Conservation (phyloP, 2,113 vertebrate species). For the Hippocampus mohnikei region DNA sequence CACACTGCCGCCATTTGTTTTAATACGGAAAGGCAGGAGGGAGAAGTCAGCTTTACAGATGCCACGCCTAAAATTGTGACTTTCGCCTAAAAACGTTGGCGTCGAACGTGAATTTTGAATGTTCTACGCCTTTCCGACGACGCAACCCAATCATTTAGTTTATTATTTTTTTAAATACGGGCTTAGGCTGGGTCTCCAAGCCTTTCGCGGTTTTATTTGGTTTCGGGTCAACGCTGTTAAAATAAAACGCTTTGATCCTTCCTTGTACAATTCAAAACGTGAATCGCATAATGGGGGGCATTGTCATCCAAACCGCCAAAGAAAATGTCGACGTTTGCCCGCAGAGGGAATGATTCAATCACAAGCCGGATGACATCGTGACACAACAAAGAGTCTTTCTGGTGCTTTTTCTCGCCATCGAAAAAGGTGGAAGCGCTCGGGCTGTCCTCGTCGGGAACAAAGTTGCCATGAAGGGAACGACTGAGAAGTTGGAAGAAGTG, state of each 20-base stretch:
- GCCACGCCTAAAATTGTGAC: background rate
- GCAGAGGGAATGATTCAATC: constrained; percentile 22
- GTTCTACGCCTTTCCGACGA: too few species aligned
- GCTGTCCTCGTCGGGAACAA: constrained; percentile 9
- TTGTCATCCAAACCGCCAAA: constrained; percentile 16
- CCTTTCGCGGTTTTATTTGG: background rate
- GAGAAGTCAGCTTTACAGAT: background rate
- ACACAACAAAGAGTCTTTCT: constrained; percentile 8
- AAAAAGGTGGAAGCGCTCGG: constrained; percentile 30
- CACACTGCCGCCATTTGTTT: background rate
- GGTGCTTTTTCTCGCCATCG: background rate
- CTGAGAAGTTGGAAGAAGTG: constrained; percentile 12
- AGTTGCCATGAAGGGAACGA: background rate
- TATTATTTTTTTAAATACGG: background rate
- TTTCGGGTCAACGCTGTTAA: background rate
- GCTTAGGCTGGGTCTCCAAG: background rate
- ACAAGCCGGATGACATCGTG: constrained; percentile 22
- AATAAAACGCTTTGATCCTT: background rate
- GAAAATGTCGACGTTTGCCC: constrained; percentile 4
- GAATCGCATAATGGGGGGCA: background rate
- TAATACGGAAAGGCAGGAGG: background rate
- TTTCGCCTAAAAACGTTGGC: too few species aligned
- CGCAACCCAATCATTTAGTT: background rate
- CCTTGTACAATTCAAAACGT: background rate
- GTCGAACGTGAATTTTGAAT: too few species aligned